phyloP scores from a whole-genome alignment of 2,797 vertebrate species.

The Pterois miles region DNA sequence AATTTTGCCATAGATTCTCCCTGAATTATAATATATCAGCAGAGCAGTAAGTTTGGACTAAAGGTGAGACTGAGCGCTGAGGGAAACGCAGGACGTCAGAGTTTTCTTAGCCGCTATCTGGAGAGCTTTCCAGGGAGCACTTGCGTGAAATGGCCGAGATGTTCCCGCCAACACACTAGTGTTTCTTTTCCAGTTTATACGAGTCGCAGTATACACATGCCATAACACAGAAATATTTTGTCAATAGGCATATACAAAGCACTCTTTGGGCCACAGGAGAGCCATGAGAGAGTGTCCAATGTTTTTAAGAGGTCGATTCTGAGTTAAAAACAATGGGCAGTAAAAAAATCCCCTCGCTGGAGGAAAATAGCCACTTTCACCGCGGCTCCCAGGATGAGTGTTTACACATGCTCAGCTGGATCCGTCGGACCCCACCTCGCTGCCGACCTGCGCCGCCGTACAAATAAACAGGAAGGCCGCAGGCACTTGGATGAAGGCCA shows the following conservation, averaged over 20 bases:
- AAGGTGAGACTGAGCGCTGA: conserved; percentile 1
- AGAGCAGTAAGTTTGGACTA: background rate
- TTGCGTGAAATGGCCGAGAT: conserved; percentile 63
- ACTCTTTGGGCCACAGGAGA: conserved; percentile 66
- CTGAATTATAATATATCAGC: background rate
- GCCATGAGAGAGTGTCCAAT: conserved; percentile 64
- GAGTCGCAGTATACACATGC: conserved; percentile 77
- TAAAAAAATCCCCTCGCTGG: conserved; percentile 65
- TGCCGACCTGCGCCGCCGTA: conserved; percentile 79
- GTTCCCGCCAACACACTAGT: conserved; percentile 69
- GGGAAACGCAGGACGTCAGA: conserved; percentile 27
- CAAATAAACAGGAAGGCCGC: conserved; percentile 88
- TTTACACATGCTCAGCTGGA: conserved; percentile 82
- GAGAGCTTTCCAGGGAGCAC: conserved; percentile 69
- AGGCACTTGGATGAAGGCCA: conserved; percentile 78
- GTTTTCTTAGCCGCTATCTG: conserved; percentile 33
- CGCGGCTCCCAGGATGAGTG: conserved; percentile 66
- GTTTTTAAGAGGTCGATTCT: conserved; percentile 77
- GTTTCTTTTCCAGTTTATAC: conserved; percentile 75
- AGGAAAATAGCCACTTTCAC: conserved; percentile 61
- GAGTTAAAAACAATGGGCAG: conserved; percentile 79
- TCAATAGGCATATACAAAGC: conserved; percentile 82
- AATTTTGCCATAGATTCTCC: background rate
- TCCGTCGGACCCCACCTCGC: conserved; percentile 72
- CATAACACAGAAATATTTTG: conserved; percentile 83